Conservation (phyloP, 2,888 invertebrate genomes). For the Platycheirus rosarum region DNA sequence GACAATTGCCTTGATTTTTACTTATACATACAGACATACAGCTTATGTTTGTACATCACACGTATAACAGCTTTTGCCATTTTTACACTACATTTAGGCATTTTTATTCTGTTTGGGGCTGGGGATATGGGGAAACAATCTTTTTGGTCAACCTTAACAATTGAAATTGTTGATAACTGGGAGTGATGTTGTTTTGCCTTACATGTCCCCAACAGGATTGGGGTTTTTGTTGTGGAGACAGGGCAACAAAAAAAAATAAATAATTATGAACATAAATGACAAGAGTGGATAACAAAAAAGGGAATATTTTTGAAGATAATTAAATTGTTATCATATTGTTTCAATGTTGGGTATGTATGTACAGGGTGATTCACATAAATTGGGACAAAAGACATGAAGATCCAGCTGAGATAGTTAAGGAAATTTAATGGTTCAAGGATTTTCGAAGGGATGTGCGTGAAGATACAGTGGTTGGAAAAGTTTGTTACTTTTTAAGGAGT, state of each 20-base stretch:
- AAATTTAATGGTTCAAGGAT: too few species aligned
- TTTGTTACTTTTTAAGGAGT: too few species aligned
- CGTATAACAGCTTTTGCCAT: slow-evolving; percentile 34
- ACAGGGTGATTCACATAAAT: too few species aligned
- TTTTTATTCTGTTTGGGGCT: slow-evolving; percentile 17
- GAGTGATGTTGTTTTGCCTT: slow-evolving; percentile 2
- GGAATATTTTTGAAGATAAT: neutral
- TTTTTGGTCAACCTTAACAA: slow-evolving; percentile 37
- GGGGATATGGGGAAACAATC: neutral
- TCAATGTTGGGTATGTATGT: too few species aligned
- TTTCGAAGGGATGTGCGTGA: too few species aligned
- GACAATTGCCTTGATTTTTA: slow-evolving; percentile 42
- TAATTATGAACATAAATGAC: too few species aligned
- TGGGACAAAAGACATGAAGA: too few species aligned
- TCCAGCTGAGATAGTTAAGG: too few species aligned
- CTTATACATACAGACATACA: slow-evolving; percentile 1
- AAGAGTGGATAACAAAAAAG: too few species aligned
- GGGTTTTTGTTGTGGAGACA: neutral
- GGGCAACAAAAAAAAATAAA: too few species aligned
- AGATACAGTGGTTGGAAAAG: too few species aligned
- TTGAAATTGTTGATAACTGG: slow-evolving; percentile 37
- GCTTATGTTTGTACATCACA: neutral
- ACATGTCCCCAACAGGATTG: slow-evolving; percentile 14
- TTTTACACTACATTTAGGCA: slow-evolving; percentile 34
- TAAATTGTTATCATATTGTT: slow-evolving; percentile 15